Conservation (phyloP, 2,888 invertebrate genomes). For the Chrysina gloriosa region DNA sequence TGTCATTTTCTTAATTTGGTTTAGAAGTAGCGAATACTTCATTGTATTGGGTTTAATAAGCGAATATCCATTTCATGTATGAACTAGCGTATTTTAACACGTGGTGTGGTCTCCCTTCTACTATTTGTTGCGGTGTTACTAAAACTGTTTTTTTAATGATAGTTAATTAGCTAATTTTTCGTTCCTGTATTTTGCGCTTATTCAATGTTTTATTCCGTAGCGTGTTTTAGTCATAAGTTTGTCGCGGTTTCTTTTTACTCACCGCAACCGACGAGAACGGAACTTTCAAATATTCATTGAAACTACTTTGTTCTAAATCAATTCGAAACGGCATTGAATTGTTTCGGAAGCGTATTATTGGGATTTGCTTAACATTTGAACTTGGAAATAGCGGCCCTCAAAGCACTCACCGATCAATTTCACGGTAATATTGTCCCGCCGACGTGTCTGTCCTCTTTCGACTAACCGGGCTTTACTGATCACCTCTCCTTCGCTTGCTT, state of each 20-base stretch:
- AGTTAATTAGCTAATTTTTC: too few species aligned
- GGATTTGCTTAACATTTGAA: slow-evolving; percentile 63
- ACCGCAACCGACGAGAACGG: not conserved
- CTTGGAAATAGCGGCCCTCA: slow-evolving; percentile 57
- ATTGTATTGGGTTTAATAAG: too few species aligned
- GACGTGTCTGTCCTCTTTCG: slow-evolving; percentile 43
- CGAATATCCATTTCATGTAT: too few species aligned
- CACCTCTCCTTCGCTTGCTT: slow-evolving; percentile 41
- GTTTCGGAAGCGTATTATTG: slow-evolving; percentile 53
- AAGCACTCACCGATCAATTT: slow-evolving; percentile 62
- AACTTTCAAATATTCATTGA: slow-evolving; percentile 32
- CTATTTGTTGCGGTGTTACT: too few species aligned
- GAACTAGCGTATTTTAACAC: too few species aligned
- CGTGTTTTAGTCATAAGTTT: not conserved
- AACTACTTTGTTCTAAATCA: slow-evolving; percentile 33
- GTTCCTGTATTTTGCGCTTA: too few species aligned
- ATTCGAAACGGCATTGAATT: slow-evolving; percentile 45
- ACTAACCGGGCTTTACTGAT: not conserved
- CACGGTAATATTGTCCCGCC: slow-evolving; percentile 64
- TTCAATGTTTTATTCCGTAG: too few species aligned
- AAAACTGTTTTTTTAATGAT: too few species aligned
- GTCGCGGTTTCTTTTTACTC: not conserved
- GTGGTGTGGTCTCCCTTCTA: too few species aligned
- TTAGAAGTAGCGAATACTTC: too few species aligned
- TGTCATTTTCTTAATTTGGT: too few species aligned